Evolutionary conservation across 2,888 invertebrate species (phyloP).

Genomic region (Eristalis intricaria): DNA sequence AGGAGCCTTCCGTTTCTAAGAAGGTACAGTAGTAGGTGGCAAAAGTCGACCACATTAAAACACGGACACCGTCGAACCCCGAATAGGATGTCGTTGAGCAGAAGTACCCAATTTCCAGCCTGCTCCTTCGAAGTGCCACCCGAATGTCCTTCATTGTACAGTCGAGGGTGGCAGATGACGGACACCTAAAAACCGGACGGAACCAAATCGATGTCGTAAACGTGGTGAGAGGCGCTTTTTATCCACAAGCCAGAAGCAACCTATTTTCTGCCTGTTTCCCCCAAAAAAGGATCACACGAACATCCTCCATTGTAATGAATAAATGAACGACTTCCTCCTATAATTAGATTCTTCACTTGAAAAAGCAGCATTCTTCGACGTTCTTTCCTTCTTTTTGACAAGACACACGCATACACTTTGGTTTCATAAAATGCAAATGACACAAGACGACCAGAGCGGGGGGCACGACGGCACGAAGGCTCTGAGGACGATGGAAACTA

Average conservation of each 20-base stretch:
- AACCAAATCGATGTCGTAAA: constrained; percentile 1
- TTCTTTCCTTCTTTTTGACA: background rate
- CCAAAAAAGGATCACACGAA: background rate
- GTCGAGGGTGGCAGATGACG: no score
- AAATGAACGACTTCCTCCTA: background rate
- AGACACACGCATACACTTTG: background rate
- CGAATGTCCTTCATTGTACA: background rate
- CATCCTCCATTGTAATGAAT: constrained; percentile 17
- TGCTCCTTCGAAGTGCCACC: no score
- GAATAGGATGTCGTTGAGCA: no score
- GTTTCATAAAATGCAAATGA: background rate
- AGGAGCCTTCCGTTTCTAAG: no score
- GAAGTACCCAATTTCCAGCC: no score
- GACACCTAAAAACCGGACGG: no score
- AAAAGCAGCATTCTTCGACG: background rate
- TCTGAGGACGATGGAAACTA: background rate
- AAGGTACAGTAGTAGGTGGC: background rate
- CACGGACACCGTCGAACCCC: no score
- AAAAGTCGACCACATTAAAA: background rate
- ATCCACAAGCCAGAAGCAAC: background rate
- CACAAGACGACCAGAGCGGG: background rate
- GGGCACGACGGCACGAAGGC: no score
- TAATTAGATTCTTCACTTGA: constrained; percentile 28
- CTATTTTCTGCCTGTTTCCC: background rate
- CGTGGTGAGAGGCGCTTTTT: background rate